Evolutionary conservation across 2,113 vertebrate genomes (phyloP).

Genomic region (Brienomyrus brachyistius): DNA sequence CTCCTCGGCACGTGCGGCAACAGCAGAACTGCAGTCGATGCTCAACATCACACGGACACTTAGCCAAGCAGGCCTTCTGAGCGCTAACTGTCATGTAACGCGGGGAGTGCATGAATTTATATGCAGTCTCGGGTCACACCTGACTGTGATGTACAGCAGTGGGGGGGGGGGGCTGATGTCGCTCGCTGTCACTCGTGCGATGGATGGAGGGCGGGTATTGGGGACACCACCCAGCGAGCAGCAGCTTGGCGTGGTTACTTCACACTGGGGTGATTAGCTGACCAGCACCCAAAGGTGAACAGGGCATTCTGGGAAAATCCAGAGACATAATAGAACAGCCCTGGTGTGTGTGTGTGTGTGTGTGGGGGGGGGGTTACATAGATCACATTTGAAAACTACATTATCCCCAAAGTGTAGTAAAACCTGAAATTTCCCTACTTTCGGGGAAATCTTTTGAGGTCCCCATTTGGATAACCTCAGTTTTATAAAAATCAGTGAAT

Average conservation of each 20-base stretch:
- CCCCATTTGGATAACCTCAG: too few relatives aligned
- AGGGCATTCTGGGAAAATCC: background rate
- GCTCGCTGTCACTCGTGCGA: background rate
- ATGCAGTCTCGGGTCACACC: background rate
- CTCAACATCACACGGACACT: background rate
- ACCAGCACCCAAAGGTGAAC: background rate
- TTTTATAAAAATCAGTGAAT: too few relatives aligned
- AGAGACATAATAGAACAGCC: background rate
- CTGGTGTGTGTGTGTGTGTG: background rate
- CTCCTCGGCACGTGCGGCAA: background rate
- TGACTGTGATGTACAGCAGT: background rate
- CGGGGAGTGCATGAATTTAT: background rate
- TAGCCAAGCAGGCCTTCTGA: background rate
- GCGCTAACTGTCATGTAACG: background rate
- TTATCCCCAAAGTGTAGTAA: too few relatives aligned
- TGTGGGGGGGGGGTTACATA: too few relatives aligned
- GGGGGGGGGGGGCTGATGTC: background rate
- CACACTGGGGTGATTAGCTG: background rate
- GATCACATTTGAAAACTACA: too few relatives aligned
- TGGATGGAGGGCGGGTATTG: background rate
- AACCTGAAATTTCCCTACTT: too few relatives aligned
- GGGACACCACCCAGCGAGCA: background rate
- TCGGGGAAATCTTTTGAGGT: too few relatives aligned
- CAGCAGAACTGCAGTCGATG: background rate
- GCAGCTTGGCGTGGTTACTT: background rate